Percentiles rank a stretch among this genome's conserved stretches.
These are phyloP conservation scores for Amphimallon solstitiale DNA, from an alignment of 2,888 invertebrate species.

Conservation along the genomic window DNA sequence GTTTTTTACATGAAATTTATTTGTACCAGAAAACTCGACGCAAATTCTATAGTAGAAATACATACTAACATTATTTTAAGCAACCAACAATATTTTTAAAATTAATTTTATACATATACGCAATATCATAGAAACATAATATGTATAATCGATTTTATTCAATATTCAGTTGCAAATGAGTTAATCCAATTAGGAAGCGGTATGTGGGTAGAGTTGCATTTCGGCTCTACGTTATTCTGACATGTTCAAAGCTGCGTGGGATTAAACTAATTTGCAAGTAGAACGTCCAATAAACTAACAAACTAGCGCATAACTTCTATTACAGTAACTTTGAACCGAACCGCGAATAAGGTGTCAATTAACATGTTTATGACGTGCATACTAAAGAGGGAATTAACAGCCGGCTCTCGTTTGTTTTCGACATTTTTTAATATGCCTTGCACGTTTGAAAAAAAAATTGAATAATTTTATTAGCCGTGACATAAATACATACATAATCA, in stretches of 20 bases:
- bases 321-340: constrained; percentile 26
- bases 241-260: constrained; percentile 17
- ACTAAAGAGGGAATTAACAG: constrained; percentile 19
- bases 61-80: too few relatives aligned
- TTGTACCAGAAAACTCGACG: too few relatives aligned
- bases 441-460: background rate
- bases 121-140: too few relatives aligned
- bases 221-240: constrained; percentile 1
- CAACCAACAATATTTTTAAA: too few relatives aligned
- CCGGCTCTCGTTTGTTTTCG: constrained; percentile 21
- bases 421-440: constrained; percentile 8
- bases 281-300: constrained; percentile 22
- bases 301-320: constrained; percentile 28
- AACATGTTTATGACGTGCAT: constrained; percentile 28
- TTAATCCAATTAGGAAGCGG: constrained; percentile 23
- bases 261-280: constrained; percentile 30
- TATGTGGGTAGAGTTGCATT: background rate
- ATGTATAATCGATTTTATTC: too few relatives aligned
- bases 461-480: constrained; percentile 9
- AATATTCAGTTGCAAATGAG: background rate
- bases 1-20: too few relatives aligned
- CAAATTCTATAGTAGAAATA: too few relatives aligned
- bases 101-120: too few relatives aligned
- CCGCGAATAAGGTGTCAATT: constrained; percentile 30
- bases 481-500: constrained; percentile 17